Percentiles rank a stretch among this genome's conserved stretches.
These are phyloP conservation scores for Peromyscus attwateri DNA, from an alignment of 2,797 vertebrate species.

Conservation along the genomic window DNA sequence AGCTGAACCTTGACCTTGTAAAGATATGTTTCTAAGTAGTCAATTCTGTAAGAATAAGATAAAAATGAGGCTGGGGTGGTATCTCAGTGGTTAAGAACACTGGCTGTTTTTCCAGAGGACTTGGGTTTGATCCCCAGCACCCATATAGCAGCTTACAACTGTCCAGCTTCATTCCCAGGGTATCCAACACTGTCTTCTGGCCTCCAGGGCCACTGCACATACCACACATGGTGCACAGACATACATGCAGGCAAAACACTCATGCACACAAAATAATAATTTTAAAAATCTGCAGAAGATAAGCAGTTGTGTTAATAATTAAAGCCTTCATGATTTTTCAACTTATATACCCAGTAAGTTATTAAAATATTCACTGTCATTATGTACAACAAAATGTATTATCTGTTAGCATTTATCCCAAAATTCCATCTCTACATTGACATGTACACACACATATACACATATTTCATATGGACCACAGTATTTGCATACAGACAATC, in stretches of 20 bases:
- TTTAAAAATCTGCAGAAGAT: not conserved
- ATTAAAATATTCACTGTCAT: not conserved
- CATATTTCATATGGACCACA: not conserved
- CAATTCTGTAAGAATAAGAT: not conserved
- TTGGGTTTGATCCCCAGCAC: not conserved
- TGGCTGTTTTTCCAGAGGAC: not conserved
- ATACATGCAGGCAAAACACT: not conserved
- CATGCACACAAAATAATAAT: not conserved
- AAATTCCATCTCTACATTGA: not conserved
- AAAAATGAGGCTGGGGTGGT: not conserved
- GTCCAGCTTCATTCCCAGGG: not conserved
- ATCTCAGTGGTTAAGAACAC: not conserved
- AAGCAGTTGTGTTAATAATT: not conserved
- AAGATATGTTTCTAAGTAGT: not conserved
- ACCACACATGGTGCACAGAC: not conserved
- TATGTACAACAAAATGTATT: not conserved
- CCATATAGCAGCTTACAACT: not conserved
- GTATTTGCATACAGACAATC: not conserved
- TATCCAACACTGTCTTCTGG: not conserved
- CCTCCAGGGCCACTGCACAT: not conserved
- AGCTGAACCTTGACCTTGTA: not conserved
- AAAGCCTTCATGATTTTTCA: not conserved
- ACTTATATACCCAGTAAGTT: not conserved
- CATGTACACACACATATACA: not conserved
- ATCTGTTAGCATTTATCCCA: not conserved